phyloP scores from a whole-genome alignment of 1,140 invertebrate species.

The Hylyphantes graminicola region DNA sequence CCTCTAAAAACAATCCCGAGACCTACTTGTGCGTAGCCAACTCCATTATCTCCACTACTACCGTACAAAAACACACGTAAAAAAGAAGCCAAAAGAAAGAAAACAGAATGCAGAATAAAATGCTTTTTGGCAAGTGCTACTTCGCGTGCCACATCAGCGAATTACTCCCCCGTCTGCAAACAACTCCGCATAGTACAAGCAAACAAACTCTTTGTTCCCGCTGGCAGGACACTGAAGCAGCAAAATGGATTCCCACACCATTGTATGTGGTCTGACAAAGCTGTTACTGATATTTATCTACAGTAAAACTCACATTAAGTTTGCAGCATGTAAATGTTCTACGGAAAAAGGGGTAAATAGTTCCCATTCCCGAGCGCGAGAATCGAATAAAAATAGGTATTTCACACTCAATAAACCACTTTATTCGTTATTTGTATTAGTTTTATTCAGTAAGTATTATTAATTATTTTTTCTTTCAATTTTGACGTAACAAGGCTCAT shows the following conservation, averaged over 20 bases:
- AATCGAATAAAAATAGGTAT: too few relatives aligned
- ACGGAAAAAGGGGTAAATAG: too few relatives aligned
- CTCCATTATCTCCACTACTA: conserved; percentile 50
- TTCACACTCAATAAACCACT: too few relatives aligned
- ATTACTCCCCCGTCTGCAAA: conserved; percentile 57
- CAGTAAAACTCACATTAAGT: too few relatives aligned
- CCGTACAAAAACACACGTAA: background rate
- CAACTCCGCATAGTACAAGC: conserved; percentile 45
- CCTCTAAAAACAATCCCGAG: background rate
- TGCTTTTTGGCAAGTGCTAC: conserved; percentile 35
- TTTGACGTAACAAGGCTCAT: too few relatives aligned
- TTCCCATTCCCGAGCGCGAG: too few relatives aligned
- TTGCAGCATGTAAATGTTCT: too few relatives aligned
- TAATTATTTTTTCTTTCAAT: too few relatives aligned
- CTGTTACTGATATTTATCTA: too few relatives aligned
- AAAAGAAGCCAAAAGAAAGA: background rate
- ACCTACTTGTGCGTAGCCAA: conserved; percentile 21
- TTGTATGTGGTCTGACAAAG: too few relatives aligned
- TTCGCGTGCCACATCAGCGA: conserved; percentile 50
- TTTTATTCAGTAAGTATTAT: too few relatives aligned
- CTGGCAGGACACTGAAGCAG: conserved; percentile 5
- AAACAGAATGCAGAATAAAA: background rate
- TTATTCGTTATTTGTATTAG: too few relatives aligned
- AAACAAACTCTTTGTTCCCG: conserved; percentile 55
- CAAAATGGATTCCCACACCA: conserved; percentile 45